phyloP scores from a whole-genome alignment of 2,888 invertebrate species.

The Tipula vernalis region DNA sequence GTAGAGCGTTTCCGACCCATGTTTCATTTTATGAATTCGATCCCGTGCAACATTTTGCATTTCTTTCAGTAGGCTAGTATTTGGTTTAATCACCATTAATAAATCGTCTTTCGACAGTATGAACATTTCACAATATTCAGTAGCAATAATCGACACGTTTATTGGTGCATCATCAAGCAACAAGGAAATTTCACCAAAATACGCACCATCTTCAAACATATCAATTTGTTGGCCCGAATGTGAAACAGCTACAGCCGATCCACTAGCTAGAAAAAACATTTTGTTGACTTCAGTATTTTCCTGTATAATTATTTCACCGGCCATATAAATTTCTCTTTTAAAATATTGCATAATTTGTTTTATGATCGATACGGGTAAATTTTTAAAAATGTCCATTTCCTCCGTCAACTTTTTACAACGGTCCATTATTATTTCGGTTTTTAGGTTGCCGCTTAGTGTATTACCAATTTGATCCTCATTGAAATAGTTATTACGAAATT shows the following conservation, averaged over 20 bases:
- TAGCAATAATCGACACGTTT: slow-evolving; percentile 22
- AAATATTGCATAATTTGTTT: slow-evolving; percentile 39
- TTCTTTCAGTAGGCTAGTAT: background rate
- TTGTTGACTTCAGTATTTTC: slow-evolving; percentile 39
- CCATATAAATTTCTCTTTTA: slow-evolving; percentile 38
- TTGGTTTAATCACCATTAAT: slow-evolving; percentile 9
- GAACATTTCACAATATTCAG: slow-evolving; percentile 34
- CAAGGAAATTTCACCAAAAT: slow-evolving; percentile 39
- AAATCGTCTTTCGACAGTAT: slow-evolving; percentile 24
- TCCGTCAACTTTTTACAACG: slow-evolving; percentile 41
- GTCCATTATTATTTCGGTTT: slow-evolving; percentile 40
- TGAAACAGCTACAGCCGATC: slow-evolving; percentile 38
- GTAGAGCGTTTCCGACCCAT: too few relatives aligned
- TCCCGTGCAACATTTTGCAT: slow-evolving; percentile 11
- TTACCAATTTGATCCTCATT: slow-evolving; percentile 37
- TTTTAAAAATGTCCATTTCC: slow-evolving; percentile 41
- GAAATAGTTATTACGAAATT: slow-evolving; percentile 39
- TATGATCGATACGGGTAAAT: slow-evolving; percentile 37
- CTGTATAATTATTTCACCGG: slow-evolving; percentile 41
- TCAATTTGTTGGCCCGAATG: background rate
- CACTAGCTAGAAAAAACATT: slow-evolving; percentile 45
- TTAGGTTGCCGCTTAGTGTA: slow-evolving; percentile 32
- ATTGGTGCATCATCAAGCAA: slow-evolving; percentile 32
- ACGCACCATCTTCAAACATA: slow-evolving; percentile 35
- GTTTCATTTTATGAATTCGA: background rate